Conservation (phyloP, 2,113 vertebrate species). For the Anhinga rufa region DNA sequence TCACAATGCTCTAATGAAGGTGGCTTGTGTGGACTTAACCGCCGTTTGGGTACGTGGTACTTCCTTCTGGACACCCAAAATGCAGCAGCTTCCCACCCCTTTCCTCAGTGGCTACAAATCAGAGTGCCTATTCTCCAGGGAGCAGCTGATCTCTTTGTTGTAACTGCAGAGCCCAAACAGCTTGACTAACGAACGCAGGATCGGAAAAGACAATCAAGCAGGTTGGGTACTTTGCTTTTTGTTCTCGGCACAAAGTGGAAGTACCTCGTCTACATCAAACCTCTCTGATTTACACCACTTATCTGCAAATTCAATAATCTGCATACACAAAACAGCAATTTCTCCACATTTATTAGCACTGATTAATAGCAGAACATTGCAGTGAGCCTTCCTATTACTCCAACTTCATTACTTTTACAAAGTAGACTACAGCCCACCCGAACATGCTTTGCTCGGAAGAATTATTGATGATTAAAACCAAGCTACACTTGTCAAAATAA, state of each 20-base stretch:
- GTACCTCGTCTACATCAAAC: neutral
- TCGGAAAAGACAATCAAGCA: neutral
- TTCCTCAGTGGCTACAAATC: neutral
- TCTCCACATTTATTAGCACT: neutral
- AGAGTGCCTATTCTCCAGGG: fast-evolving
- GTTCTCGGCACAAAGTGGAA: neutral
- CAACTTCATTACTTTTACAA: neutral
- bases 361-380: neutral
- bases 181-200: fast-evolving
- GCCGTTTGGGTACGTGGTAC: fast-evolving
- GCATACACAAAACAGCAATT: neutral
- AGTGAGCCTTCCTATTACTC: neutral
- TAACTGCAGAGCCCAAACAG: neutral
- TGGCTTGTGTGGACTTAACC: neutral
- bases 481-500: conserved; percentile 27
- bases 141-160: neutral
- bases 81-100: neutral
- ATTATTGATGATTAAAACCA: conserved; percentile 10
- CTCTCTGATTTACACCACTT: neutral
- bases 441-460: neutral
- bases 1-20: neutral
- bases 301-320: neutral
- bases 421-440: neutral
- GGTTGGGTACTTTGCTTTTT: neutral
- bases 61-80: neutral